Evolutionary conservation across 2,113 vertebrate genomes (phyloP).

Genomic region (Uria lomvia): DNA sequence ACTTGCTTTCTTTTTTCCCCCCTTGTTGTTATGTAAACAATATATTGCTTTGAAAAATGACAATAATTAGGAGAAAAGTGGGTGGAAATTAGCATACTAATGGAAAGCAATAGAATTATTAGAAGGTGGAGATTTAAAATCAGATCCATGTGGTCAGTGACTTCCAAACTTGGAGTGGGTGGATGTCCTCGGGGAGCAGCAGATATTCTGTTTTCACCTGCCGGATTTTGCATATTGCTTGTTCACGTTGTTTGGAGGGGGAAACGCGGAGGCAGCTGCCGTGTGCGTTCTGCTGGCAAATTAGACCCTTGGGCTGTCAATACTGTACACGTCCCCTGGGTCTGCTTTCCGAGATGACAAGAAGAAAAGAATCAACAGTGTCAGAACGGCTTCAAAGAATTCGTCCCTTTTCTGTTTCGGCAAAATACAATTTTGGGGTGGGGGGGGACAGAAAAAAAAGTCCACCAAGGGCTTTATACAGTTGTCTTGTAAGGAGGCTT

Average conservation of each 20-base stretch:
- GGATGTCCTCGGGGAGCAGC: background rate
- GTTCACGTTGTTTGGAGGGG: background rate
- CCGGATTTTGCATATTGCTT: background rate
- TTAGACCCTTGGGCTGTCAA: background rate
- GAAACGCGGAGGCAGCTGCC: background rate
- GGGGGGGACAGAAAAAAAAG: too few relatives aligned
- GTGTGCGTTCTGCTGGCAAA: background rate
- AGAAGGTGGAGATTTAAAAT: background rate
- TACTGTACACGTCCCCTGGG: background rate
- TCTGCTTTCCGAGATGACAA: background rate
- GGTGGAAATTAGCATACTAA: background rate
- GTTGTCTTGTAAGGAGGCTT: background rate
- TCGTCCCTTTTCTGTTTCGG: background rate
- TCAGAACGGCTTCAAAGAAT: background rate
- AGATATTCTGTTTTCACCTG: background rate
- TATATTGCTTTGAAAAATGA: background rate
- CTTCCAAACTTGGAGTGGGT: background rate
- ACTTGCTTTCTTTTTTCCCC: background rate
- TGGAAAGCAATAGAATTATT: background rate
- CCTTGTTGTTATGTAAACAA: background rate
- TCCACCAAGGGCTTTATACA: rapidly evolving
- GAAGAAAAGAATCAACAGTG: background rate
- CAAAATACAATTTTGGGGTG: background rate
- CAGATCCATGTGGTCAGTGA: background rate
- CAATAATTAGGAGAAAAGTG: background rate